phyloP scores from a whole-genome alignment of 2,113 vertebrate genomes.

The Oryzias celebensis region DNA sequence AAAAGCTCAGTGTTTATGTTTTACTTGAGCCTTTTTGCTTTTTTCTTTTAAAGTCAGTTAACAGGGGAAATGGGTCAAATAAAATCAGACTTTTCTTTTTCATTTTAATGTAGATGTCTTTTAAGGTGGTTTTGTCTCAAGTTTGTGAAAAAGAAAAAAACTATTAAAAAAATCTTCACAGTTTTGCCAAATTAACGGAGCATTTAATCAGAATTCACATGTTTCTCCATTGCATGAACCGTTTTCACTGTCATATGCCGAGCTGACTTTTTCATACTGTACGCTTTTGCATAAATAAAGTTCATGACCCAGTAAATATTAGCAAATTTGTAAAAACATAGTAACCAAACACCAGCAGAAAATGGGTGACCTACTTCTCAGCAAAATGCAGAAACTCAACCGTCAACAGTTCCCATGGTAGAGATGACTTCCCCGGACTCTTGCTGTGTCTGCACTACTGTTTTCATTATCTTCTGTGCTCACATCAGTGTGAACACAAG shows the following conservation, averaged over 20 bases:
- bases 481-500: no score
- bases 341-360: slow-evolving; percentile 48
- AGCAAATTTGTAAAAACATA: not conserved
- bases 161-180: no score
- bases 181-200: no score
- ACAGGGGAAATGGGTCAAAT: not conserved
- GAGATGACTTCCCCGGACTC: slow-evolving; percentile 36
- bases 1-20: not conserved
- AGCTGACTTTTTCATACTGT: not conserved
- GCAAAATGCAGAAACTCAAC: slow-evolving; percentile 57
- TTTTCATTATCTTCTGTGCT: slow-evolving; percentile 3
- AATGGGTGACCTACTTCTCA: slow-evolving; percentile 76
- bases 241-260: not conserved
- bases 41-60: not conserved
- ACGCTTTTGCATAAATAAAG: not conserved
- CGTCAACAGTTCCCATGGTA: slow-evolving; percentile 50
- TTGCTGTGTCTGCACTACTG: slow-evolving; percentile 20
- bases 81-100: not conserved
- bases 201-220: no score
- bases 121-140: no score
- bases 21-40: not conserved
- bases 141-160: no score
- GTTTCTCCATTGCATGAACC: no score
- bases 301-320: slow-evolving; percentile 3
- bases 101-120: no score